These are phyloP conservation scores for Ascidia mentula DNA, from an alignment of 23 tunicate species.

Conservation along the genomic window DNA sequence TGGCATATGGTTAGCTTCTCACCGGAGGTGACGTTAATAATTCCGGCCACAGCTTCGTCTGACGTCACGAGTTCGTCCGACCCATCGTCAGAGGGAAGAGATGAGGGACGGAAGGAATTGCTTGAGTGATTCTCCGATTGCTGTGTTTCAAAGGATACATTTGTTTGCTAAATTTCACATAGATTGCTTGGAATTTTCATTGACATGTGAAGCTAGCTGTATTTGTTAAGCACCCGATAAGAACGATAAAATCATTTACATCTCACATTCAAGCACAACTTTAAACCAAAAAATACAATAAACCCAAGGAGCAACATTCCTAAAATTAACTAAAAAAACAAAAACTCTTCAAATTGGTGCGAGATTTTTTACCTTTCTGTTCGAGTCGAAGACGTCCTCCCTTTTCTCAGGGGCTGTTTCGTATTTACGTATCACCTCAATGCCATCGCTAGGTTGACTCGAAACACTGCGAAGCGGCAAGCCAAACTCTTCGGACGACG, in stretches of 20 bases:
- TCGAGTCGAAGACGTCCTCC: neutral
- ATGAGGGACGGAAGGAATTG: neutral
- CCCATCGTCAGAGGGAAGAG: neutral
- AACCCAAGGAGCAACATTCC: no score
- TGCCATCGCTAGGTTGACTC: conserved; percentile 18
- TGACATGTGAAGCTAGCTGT: no score
- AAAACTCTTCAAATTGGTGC: neutral
- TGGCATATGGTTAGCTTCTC: conserved; percentile 88
- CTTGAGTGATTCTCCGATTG: neutral
- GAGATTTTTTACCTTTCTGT: neutral
- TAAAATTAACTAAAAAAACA: no score
- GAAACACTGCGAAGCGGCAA: neutral
- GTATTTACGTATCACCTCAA: conserved; percentile 61
- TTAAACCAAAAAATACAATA: no score
- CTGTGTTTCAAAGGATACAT: no score
- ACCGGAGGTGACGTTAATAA: conserved; percentile 86
- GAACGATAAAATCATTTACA: no score
- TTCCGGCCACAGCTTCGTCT: conserved; percentile 85
- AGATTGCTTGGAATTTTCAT: no score
- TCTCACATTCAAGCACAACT: no score
- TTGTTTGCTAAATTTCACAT: no score
- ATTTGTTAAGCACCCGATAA: no score
- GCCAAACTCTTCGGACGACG: conserved; percentile 3
- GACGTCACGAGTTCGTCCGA: neutral
- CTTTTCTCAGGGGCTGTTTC: conserved; percentile 10